phyloP scores from a whole-genome alignment of 92 coral and sea anemone species.

The Diadumene lineata region DNA sequence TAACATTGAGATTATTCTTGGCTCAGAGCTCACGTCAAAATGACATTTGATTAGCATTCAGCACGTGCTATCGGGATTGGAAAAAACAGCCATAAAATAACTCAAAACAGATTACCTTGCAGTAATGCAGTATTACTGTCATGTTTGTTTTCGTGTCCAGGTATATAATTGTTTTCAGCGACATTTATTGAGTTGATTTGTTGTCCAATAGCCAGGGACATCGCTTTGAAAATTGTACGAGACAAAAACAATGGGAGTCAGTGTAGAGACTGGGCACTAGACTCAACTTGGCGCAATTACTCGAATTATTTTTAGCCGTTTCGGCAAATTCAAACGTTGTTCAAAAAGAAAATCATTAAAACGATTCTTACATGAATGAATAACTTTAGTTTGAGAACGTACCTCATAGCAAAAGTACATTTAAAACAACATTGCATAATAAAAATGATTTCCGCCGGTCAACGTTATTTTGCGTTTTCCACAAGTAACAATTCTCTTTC shows the following conservation, averaged over 20 bases:
- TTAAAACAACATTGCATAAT: no score
- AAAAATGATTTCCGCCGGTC: no score
- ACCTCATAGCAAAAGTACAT: no score
- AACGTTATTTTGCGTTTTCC: no score
- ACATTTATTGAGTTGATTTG: conserved; percentile 42
- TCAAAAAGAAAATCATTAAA: background rate
- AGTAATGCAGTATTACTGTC: conserved; percentile 82
- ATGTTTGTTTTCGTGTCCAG: conserved; percentile 76
- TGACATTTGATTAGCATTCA: no score
- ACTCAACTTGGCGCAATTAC: background rate
- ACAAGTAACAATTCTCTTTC: no score
- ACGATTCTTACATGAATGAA: no score
- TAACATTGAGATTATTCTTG: background rate
- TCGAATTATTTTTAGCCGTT: background rate
- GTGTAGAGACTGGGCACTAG: conserved; percentile 25
- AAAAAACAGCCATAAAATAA: background rate
- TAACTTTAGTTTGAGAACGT: no score
- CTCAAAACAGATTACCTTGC: conserved; percentile 39
- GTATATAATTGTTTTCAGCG: conserved; percentile 34
- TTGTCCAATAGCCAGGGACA: conserved; percentile 49
- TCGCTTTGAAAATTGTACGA: background rate
- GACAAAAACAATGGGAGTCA: conserved; percentile 15
- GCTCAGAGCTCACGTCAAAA: conserved; percentile 8
- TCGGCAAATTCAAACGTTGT: background rate
- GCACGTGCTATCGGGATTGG: conserved; percentile 11